Percentiles rank a stretch among this genome's conserved stretches.
Conservation (phyloP, 2,888 invertebrate genomes). For the Odontocerum albicorne region DNA sequence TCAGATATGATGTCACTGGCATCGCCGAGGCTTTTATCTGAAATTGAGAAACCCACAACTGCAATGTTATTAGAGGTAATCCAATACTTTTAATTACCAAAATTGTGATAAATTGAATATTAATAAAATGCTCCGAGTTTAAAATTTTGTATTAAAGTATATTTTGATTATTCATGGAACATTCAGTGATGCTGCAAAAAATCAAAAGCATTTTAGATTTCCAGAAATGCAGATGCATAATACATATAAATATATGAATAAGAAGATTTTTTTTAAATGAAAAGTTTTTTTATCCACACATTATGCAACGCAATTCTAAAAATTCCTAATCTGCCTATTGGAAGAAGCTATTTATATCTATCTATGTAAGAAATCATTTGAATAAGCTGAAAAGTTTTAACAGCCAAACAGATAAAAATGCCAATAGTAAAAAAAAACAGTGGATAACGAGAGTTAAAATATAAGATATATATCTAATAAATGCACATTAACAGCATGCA, state of each 20-base stretch:
- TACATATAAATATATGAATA: no score
- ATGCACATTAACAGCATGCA: constrained; percentile 36
- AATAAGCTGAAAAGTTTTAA: constrained; percentile 26
- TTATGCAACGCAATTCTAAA: no score
- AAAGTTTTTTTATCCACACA: no score
- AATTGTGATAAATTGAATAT: not conserved
- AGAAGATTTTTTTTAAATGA: no score
- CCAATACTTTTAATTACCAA: no score
- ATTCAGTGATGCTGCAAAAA: no score
- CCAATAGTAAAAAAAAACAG: constrained; percentile 32
- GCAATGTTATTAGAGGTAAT: constrained; percentile 35
- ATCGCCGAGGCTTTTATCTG: constrained; percentile 90
- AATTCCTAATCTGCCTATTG: constrained; percentile 17
- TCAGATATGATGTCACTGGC: constrained; percentile 91
- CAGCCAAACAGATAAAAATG: constrained; percentile 37
- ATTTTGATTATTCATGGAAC: no score
- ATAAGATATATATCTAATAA: constrained; percentile 29
- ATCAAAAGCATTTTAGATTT: no score
- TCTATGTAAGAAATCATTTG: constrained; percentile 11
- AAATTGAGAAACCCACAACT: constrained; percentile 41
- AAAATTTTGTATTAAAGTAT: no score
- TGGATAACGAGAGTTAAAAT: constrained; percentile 28
- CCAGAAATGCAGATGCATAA: no score
- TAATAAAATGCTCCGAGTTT: no score
- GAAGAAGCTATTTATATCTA: constrained; percentile 10